These are phyloP conservation scores for Epistrophe eligans DNA, from an alignment of 2,888 invertebrate genomes.

Conservation along the genomic window DNA sequence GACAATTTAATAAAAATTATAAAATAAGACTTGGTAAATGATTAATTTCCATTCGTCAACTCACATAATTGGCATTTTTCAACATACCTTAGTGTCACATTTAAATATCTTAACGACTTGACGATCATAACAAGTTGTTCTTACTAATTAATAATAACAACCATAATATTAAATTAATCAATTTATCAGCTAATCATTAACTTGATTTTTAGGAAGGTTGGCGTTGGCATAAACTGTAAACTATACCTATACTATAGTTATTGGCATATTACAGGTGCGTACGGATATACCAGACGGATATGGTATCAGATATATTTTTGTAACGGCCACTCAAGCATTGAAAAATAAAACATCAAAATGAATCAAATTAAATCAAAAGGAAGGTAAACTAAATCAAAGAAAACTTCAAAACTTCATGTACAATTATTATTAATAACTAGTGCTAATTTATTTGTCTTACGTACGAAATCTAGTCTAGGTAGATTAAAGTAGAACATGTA, in stretches of 20 bases:
- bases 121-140: background rate
- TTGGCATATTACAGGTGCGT: background rate
- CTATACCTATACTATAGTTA: background rate
- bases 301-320: background rate
- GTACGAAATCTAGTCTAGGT: background rate
- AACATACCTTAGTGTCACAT: background rate
- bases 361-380: constrained; percentile 6
- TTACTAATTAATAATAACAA: background rate
- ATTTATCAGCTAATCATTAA: background rate
- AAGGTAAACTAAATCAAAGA: constrained; percentile 5
- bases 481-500: background rate
- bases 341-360: background rate
- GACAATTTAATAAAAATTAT: background rate
- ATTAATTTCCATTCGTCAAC: background rate
- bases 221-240: background rate
- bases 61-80: background rate
- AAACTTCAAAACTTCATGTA: constrained; percentile 8
- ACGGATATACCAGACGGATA: background rate
- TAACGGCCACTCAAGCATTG: background rate
- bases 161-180: constrained; percentile 6
- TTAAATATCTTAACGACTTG: background rate
- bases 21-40: background rate
- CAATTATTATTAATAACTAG: background rate
- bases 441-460: constrained; percentile 1
- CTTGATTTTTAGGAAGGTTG: constrained; percentile 5